Percentiles rank a stretch among this genome's conserved stretches.
Conservation (phyloP, 2,888 invertebrate species). For the Pseudeuparius sepicola region DNA sequence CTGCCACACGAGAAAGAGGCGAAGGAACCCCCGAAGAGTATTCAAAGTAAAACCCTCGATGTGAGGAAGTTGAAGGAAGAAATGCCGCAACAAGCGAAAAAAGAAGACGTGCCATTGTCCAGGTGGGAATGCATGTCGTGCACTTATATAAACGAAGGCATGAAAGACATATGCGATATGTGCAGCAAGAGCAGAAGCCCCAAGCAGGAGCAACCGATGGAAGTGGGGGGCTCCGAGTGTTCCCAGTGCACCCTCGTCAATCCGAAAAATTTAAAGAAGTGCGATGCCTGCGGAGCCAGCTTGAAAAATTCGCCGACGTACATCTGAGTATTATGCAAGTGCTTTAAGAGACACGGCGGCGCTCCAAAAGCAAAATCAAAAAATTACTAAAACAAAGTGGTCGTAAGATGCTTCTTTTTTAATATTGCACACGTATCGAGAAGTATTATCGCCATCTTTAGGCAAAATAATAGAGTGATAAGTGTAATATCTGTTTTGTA, state of each 20-base stretch:
- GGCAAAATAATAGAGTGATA: too few relatives aligned
- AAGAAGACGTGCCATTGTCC: constrained; percentile 7
- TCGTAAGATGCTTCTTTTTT: too few relatives aligned
- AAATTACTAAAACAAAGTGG: too few relatives aligned
- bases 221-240: constrained; percentile 66
- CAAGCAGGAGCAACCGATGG: constrained; percentile 45
- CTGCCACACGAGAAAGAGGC: constrained; percentile 40
- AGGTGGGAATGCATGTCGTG: constrained; percentile 64
- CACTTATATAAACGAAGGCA: constrained; percentile 53
- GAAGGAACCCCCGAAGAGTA: constrained; percentile 35
- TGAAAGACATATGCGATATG: constrained; percentile 59
- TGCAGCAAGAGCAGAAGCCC: constrained; percentile 49
- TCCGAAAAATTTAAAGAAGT: constrained; percentile 49
- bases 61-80: constrained; percentile 20
- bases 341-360: constrained; percentile 4
- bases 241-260: constrained; percentile 69
- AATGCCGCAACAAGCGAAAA: too few relatives aligned
- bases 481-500: too few relatives aligned
- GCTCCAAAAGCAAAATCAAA: too few relatives aligned
- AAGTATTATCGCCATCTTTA: too few relatives aligned
- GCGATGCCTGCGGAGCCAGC: constrained; percentile 59
- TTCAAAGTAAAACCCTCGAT: constrained; percentile 28
- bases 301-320: constrained; percentile 68
- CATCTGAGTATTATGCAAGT: constrained; percentile 41
- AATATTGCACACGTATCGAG: too few relatives aligned